These are phyloP conservation scores for Ophioninae sp. DNA, from an alignment of 2,888 invertebrate species.

Conservation along the genomic window DNA sequence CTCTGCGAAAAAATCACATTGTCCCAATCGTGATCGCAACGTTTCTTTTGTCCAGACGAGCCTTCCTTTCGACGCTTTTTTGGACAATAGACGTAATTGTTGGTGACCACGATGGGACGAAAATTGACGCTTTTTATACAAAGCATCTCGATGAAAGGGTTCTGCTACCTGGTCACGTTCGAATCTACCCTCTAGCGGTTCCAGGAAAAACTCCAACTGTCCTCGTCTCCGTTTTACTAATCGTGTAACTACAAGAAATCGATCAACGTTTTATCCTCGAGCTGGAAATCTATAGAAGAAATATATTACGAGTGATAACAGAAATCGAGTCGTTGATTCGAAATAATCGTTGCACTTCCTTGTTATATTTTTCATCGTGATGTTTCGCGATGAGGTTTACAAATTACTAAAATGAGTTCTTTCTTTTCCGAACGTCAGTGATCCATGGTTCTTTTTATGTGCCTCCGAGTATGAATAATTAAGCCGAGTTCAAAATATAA, in stretches of 20 bases:
- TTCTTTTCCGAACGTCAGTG: not conserved
- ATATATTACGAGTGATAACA: not conserved
- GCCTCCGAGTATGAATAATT: conserved; percentile 5
- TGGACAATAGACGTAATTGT: too few species aligned
- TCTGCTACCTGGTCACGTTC: too few species aligned
- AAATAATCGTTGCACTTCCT: not conserved
- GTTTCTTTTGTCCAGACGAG: too few species aligned
- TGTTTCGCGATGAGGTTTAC: not conserved
- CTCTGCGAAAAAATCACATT: too few species aligned
- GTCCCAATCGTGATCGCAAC: too few species aligned
- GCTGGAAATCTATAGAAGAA: not conserved
- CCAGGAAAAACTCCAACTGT: too few species aligned
- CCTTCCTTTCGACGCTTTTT: too few species aligned
- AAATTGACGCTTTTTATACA: too few species aligned
- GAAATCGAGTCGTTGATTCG: not conserved
- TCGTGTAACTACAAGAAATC: not conserved
- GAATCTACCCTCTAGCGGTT: too few species aligned
- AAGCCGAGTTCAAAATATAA: conserved; percentile 33
- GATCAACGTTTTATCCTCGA: not conserved
- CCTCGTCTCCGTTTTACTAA: not conserved
- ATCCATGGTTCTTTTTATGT: not conserved
- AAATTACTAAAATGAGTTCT: not conserved
- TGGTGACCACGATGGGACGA: too few species aligned
- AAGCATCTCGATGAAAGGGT: too few species aligned
- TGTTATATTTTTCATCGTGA: not conserved